These are phyloP conservation scores for Camelus bactrianus DNA, from an alignment of 2,113 vertebrate genomes.

Conservation along the genomic window DNA sequence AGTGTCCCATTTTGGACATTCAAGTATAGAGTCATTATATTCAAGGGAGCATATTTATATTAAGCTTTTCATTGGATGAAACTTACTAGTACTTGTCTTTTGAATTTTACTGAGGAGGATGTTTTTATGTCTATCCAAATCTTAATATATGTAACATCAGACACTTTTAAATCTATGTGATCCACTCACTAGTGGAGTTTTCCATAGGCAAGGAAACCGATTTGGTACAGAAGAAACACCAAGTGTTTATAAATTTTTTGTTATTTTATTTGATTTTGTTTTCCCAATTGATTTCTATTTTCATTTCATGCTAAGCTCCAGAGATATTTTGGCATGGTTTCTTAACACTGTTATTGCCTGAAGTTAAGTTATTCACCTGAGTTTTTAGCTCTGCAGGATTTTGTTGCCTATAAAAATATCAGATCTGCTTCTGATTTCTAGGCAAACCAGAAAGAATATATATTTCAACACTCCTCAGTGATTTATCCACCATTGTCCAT, in stretches of 20 bases:
- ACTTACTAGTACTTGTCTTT: neutral
- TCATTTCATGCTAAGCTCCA: neutral
- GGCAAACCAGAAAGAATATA: neutral
- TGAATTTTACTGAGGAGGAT: neutral
- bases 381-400: neutral
- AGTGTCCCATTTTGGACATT: neutral
- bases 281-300: neutral
- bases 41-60: neutral
- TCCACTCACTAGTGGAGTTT: neutral
- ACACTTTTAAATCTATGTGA: neutral
- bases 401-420: neutral
- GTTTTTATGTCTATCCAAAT: neutral
- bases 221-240: neutral
- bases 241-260: neutral
- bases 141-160: neutral
- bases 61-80: neutral
- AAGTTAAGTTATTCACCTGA: neutral
- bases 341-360: neutral
- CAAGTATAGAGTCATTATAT: neutral
- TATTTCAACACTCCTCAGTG: neutral
- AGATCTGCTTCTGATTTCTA: neutral
- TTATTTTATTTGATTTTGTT: neutral
- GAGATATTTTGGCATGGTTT: neutral
- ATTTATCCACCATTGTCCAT: neutral
- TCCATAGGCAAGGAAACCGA: neutral